Percentiles rank a stretch among this genome's conserved stretches.
These are phyloP conservation scores for Atlantisia rogersi DNA, from an alignment of 2,113 vertebrate genomes.

Conservation along the genomic window DNA sequence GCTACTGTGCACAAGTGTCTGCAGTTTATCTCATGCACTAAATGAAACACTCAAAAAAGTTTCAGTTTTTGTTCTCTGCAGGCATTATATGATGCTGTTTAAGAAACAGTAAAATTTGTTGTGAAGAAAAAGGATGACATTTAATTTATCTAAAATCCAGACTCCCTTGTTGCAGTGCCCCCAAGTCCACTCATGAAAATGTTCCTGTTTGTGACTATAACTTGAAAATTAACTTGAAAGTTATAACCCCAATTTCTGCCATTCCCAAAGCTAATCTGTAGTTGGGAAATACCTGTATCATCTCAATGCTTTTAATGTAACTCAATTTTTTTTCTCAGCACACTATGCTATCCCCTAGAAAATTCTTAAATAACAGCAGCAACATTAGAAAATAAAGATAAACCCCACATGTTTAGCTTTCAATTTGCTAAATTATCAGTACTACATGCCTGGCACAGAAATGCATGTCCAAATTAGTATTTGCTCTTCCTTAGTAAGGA, in stretches of 20 bases:
- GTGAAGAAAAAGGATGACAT: neutral
- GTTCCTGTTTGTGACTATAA: neutral
- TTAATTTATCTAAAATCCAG: neutral
- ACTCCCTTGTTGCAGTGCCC: neutral
- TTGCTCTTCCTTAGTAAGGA: neutral
- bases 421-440: neutral
- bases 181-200: neutral
- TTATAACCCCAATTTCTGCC: neutral
- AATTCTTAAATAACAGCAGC: neutral
- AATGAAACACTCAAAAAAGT: neutral
- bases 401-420: neutral
- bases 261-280: neutral
- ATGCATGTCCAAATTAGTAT: neutral
- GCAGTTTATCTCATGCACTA: neutral
- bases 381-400: neutral
- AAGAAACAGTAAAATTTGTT: neutral
- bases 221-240: neutral
- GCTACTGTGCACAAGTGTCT: neutral
- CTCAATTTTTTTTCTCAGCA: neutral
- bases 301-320: neutral
- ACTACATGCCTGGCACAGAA: neutral
- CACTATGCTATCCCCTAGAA: neutral
- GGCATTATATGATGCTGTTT: neutral
- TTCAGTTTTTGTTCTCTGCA: neutral
- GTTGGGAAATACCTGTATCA: neutral